A percentile compares a stretch with the other conserved stretches of the same genome.
These are phyloP conservation scores for Nudaria mundana DNA, from an alignment of 2,888 invertebrate species.

Conservation along the genomic window DNA sequence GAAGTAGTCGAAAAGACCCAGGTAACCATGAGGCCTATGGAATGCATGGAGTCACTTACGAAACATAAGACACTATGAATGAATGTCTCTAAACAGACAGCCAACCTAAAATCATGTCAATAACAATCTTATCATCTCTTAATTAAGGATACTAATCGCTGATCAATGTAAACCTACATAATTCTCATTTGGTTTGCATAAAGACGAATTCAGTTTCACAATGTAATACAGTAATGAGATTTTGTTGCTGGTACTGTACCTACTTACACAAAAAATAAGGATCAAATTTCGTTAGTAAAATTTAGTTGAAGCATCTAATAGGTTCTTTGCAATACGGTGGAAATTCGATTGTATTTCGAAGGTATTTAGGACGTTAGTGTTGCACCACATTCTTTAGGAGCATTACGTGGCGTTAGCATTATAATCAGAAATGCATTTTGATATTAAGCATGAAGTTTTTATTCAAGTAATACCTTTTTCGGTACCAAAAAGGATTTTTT, in stretches of 20 bases:
- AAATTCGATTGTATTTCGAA: conserved; percentile 4
- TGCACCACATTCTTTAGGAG: conserved; percentile 25
- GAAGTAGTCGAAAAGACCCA: no score
- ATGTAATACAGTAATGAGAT: not conserved
- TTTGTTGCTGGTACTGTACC: not conserved
- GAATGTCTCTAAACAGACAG: not conserved
- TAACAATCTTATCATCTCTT: not conserved
- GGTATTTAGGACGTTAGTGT: conserved; percentile 19
- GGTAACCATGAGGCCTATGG: no score
- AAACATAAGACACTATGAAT: not conserved
- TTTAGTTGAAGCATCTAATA: not conserved
- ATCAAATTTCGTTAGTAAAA: not conserved
- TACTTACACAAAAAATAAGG: not conserved
- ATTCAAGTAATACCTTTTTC: no score
- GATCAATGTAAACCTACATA: not conserved
- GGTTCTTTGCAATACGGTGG: no score
- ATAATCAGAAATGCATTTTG: conserved; percentile 10
- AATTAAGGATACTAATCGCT: not conserved
- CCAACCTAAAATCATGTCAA: not conserved
- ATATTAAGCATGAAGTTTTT: conserved; percentile 7
- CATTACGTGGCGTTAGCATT: conserved; percentile 23
- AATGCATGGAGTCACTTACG: no score
- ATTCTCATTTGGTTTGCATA: not conserved
- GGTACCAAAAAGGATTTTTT: no score
- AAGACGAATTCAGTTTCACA: not conserved